Evolutionary conservation across 1,140 invertebrate species (phyloP).

Genomic region (Dysdera silvatica): DNA sequence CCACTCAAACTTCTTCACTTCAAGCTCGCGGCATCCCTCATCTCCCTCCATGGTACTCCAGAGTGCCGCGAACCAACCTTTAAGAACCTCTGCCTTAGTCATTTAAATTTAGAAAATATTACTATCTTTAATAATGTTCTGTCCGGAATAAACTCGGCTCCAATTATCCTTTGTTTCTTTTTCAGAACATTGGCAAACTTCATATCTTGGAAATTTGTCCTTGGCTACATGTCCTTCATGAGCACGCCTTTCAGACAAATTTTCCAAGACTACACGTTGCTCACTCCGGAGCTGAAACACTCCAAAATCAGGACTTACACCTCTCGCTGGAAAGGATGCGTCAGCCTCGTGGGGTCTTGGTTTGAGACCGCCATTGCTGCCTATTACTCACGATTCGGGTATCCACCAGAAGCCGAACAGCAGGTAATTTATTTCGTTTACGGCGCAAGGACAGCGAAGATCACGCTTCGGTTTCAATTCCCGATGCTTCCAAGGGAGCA

Average conservation of each 20-base stretch:
- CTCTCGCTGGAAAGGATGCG: conserved; percentile 25
- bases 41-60: too few relatives aligned
- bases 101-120: too few relatives aligned
- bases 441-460: too few relatives aligned
- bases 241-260: conserved; percentile 25
- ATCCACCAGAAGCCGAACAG: conserved; percentile 9
- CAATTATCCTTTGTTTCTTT: too few relatives aligned
- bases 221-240: conserved; percentile 27
- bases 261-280: conserved; percentile 22
- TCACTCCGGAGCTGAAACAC: conserved; percentile 14
- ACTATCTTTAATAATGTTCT: too few relatives aligned
- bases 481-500: too few relatives aligned
- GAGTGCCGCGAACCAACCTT: too few relatives aligned
- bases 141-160: too few relatives aligned
- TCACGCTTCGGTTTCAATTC: too few relatives aligned
- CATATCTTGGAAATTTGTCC: conserved; percentile 27
- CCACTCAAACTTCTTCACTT: too few relatives aligned
- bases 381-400: conserved; percentile 13
- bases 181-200: conserved; percentile 13
- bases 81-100: too few relatives aligned
- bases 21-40: too few relatives aligned
- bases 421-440: not conserved
- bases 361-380: conserved; percentile 21
- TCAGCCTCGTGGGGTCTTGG: conserved; percentile 19
- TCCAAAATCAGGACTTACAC: conserved; percentile 25